A percentile compares a stretch with the other conserved stretches of the same genome.
Evolutionary conservation across 2,797 vertebrate species (phyloP).

Genomic region (Uromys caudimaculatus): DNA sequence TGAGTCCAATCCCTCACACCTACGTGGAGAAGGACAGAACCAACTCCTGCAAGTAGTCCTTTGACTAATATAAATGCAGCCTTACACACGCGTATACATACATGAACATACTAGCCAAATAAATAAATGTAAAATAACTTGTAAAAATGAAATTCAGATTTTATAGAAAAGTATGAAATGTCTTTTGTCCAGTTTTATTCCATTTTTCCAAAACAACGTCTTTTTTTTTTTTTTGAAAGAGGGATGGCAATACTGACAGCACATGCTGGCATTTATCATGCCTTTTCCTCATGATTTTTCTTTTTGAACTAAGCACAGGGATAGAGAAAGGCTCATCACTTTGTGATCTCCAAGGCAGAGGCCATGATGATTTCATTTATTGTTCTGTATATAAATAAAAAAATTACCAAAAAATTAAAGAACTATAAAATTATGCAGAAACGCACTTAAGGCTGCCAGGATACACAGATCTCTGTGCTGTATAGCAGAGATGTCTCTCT

Average conservation of each 20-base stretch:
- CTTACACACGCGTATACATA: neutral
- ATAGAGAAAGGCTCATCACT: neutral
- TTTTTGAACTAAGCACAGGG: neutral
- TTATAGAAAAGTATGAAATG: constrained; percentile 32
- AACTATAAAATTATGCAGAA: neutral
- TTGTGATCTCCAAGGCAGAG: neutral
- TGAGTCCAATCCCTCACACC: neutral
- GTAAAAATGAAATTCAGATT: neutral
- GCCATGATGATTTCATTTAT: neutral
- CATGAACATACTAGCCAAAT: neutral
- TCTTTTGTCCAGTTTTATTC: constrained; percentile 13
- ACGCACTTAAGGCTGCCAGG: neutral
- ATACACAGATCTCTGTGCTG: neutral
- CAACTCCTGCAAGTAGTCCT: neutral
- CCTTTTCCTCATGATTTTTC: neutral
- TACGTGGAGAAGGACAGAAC: neutral
- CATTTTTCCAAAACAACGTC: constrained; percentile 19
- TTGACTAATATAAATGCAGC: neutral
- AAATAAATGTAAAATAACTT: neutral
- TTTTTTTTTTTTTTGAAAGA: constrained; percentile 34
- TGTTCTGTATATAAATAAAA: neutral
- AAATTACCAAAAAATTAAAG: neutral
- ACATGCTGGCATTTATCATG: constrained; percentile 14
- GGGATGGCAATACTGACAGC: neutral
- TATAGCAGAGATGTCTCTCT: neutral